phyloP scores from a whole-genome alignment of 2,797 vertebrate species.

The Coregonus ussuriensis region DNA sequence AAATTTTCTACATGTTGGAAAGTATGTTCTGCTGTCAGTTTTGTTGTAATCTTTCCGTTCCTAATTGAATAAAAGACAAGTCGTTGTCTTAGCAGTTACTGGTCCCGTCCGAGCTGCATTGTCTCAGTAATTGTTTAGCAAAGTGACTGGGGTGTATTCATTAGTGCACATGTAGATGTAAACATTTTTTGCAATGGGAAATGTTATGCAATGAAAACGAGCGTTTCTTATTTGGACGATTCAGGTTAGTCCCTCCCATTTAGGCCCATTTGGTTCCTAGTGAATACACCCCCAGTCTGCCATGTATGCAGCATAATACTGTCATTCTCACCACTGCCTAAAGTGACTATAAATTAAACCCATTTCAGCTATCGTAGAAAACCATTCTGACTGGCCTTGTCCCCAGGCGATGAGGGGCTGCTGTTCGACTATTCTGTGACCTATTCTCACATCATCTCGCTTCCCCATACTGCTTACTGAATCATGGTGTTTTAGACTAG shows the following conservation, averaged over 20 bases:
- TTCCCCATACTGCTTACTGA: neutral
- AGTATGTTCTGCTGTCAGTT: conserved; percentile 56
- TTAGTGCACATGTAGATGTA: neutral
- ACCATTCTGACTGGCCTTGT: neutral
- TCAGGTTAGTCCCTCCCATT: neutral
- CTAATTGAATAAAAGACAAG: conserved; percentile 46
- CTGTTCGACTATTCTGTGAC: too few species aligned
- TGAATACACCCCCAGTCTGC: neutral
- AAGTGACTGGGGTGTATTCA: neutral
- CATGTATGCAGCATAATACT: neutral
- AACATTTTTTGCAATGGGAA: neutral
- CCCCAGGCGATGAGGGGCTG: too few species aligned
- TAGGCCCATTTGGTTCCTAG: neutral
- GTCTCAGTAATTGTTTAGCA: neutral
- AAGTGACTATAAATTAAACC: neutral
- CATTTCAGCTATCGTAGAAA: neutral
- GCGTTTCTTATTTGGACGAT: neutral
- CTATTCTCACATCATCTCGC: too few species aligned
- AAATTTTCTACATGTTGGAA: conserved; percentile 68
- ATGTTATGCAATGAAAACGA: neutral
- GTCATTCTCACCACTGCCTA: neutral
- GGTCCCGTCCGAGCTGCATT: neutral
- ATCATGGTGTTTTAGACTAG: neutral
- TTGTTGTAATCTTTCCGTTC: conserved; percentile 57
- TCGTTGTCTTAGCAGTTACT: conserved; percentile 17